Conservation (phyloP, 2,888 invertebrate species). For the Nysson spinosus region DNA sequence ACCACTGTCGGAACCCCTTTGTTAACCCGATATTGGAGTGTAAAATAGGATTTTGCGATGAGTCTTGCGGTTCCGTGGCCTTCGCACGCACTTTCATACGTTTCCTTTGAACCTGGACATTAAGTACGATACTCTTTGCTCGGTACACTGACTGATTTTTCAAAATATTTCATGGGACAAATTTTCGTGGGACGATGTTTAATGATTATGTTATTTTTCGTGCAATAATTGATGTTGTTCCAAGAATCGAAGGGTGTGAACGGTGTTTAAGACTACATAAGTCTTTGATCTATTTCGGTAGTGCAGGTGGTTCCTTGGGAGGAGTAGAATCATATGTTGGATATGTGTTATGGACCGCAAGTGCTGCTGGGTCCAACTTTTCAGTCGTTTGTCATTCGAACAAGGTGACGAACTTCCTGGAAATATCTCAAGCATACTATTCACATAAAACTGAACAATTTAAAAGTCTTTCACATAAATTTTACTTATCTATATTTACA, state of each 20-base stretch:
- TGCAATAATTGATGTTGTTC: no score
- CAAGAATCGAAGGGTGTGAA: no score
- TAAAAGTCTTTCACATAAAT: background rate
- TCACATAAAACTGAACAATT: background rate
- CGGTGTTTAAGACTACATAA: constrained; percentile 3
- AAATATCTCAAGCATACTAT: constrained; percentile 23
- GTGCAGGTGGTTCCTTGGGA: constrained; percentile 53
- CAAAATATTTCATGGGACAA: no score
- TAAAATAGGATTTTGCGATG: constrained; percentile 66
- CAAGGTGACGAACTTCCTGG: constrained; percentile 46
- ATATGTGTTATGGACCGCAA: constrained; percentile 48
- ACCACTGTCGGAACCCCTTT: constrained; percentile 39
- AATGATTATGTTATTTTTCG: no score
- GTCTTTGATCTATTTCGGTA: constrained; percentile 46
- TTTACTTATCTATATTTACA: no score
- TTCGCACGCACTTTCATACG: background rate
- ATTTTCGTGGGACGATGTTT: no score
- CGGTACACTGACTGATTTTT: no score
- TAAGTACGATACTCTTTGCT: no score
- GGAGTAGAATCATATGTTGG: constrained; percentile 47
- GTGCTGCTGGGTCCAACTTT: constrained; percentile 52
- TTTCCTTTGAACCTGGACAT: background rate
- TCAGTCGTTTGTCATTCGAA: constrained; percentile 55
- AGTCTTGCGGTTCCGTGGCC: constrained; percentile 8
- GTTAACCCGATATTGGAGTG: constrained; percentile 61